A percentile compares a stretch with the other conserved stretches of the same genome.
Evolutionary conservation across 2,797 vertebrate species (phyloP).

Genomic region (Macrochelys suwanniensis): DNA sequence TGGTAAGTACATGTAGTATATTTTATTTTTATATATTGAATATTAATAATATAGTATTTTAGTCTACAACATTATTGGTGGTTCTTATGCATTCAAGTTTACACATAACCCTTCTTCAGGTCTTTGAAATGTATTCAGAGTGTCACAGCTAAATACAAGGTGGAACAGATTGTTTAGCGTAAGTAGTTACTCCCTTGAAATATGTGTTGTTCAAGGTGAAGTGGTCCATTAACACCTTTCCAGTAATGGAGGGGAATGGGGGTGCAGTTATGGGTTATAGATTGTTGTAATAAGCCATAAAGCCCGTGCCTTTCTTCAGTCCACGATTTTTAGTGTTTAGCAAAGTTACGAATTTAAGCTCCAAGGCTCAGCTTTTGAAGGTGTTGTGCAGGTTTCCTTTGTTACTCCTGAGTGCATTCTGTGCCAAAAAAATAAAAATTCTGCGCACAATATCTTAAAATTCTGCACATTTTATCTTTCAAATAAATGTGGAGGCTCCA

Average conservation of each 20-base stretch:
- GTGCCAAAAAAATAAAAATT: too few species aligned
- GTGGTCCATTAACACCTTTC: background rate
- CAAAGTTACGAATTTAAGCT: background rate
- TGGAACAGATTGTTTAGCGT: background rate
- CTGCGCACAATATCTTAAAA: too few species aligned
- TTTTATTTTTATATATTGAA: constrained; percentile 13
- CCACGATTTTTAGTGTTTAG: background rate
- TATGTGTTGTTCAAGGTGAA: background rate
- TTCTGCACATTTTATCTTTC: too few species aligned
- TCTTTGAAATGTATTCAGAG: background rate
- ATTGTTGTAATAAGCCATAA: background rate
- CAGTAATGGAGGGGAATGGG: background rate
- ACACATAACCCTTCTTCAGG: background rate
- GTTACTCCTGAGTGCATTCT: too few species aligned
- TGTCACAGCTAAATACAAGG: background rate
- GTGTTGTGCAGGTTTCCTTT: background rate
- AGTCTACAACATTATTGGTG: constrained; percentile 13
- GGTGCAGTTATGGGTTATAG: background rate
- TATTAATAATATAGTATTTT: background rate
- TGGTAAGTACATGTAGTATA: constrained; percentile 77
- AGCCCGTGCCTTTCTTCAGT: background rate
- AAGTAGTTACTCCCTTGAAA: background rate
- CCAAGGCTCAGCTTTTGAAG: background rate
- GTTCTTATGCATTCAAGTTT: background rate
- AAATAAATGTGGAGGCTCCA: too few species aligned